Evolutionary conservation across 2,113 vertebrate genomes (phyloP), one percentile per base, ranked within the genome.

Genomic region (Uria lomvia): DNA sequence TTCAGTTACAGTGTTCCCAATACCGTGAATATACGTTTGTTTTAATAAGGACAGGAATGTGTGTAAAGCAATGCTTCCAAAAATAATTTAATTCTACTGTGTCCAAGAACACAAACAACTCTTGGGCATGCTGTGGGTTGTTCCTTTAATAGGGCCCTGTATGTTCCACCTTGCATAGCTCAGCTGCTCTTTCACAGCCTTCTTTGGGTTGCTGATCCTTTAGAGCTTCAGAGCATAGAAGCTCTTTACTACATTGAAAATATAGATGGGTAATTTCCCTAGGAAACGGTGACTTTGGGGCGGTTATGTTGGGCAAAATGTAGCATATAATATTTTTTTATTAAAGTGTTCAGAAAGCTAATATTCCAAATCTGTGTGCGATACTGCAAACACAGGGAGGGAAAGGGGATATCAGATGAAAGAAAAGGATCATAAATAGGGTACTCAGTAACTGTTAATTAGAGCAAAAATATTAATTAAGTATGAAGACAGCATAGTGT

Each of bases 391-490:
- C 24, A 26, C 2, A 7, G 47, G 40, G 43, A 85, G 13, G 19
- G 49, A 68, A 87, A 81, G 34, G 17, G 9, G 12, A 63, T 29
- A 63, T 16, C 34, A 26, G 52, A 34, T 73, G 9, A 26, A 42
- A 67, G 67, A 79, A 74, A 55, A 32, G 27, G 67, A 47, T 66
- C 23, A 7, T 43, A 80, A 63, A 81, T 55, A 87, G 11, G 68
- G 12, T 89, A 55, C n/a, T 92, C 66, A 12, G 26, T 60, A 85
- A 58, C 27, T 82, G 81, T 96, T 96, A 96, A 96, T 95, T 96
- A 96, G 85, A 76, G 58, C 6, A 85, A 87, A 96, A 96, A 42
- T 75, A 91, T 95, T 96, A 97, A 95, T 96, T 96, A 97, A 96
- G 30, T 91, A 40, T 92, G 90, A 90, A 83, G 75, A 52, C 32